Conservation (phyloP, 1,140 invertebrate species). For the Riptortus pedestris region DNA sequence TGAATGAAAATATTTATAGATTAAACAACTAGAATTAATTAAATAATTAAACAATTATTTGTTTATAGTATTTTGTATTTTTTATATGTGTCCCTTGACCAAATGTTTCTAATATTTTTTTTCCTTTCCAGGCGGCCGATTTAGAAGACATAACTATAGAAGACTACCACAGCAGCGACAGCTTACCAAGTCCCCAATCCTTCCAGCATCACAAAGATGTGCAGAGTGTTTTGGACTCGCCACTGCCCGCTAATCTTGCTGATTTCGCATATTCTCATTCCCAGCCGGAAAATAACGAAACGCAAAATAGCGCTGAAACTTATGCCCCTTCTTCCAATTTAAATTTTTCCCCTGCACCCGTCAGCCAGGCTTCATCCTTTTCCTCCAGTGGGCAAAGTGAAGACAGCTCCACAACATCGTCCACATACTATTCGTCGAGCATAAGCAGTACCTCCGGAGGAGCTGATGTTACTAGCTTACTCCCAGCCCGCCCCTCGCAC, state of each 20-base stretch:
- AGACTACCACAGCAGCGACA: slow-evolving; percentile 41
- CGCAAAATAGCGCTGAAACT: slow-evolving; percentile 43
- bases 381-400: background rate
- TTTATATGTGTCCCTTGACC: too few relatives aligned
- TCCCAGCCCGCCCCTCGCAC: slow-evolving; percentile 43
- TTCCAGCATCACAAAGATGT: slow-evolving; percentile 51
- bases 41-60: too few relatives aligned
- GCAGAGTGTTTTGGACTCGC: slow-evolving; percentile 61
- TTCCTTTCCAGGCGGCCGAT: slow-evolving; percentile 36
- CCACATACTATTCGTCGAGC: slow-evolving; percentile 73
- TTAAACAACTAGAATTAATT: too few relatives aligned
- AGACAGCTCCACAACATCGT: slow-evolving; percentile 51
- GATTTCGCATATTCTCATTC: slow-evolving; percentile 60
- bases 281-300: slow-evolving; percentile 40
- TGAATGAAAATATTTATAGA: too few relatives aligned
- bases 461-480: slow-evolving; percentile 49
- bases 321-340: too few relatives aligned
- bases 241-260: slow-evolving; percentile 62
- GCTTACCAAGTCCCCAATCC: slow-evolving; percentile 34
- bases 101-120: too few relatives aligned
- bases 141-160: slow-evolving; percentile 56
- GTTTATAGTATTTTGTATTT: too few relatives aligned
- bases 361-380: background rate
- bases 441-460: slow-evolving; percentile 58
- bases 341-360: too few relatives aligned